Percentiles rank a stretch among this genome's conserved stretches.
Evolutionary conservation across 2,113 vertebrate species (phyloP).

Genomic region (Engystomops pustulosus): DNA sequence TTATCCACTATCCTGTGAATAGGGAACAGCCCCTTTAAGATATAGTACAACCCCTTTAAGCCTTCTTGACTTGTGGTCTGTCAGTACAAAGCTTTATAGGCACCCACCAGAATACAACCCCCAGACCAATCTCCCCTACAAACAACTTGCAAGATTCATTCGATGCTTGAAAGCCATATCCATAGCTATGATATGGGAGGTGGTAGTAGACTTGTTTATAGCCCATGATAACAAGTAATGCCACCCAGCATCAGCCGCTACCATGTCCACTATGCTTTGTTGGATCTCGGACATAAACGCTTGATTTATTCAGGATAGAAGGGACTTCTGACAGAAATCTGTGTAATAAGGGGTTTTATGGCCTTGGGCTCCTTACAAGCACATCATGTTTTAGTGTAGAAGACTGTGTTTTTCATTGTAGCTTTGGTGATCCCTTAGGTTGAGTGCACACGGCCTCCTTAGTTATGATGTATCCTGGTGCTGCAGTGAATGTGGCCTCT

Average conservation of each 20-base stretch:
- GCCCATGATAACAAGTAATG: not conserved
- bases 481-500: not conserved
- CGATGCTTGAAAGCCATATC: not conserved
- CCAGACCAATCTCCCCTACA: too few species aligned
- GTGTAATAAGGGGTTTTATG: not conserved
- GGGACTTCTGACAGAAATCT: not conserved
- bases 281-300: not conserved
- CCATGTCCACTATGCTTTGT: not conserved
- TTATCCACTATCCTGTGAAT: too few species aligned
- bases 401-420: not conserved
- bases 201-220: not conserved
- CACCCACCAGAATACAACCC: too few species aligned
- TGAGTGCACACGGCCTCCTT: not conserved
- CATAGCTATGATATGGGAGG: not conserved
- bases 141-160: too few species aligned
- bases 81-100: too few species aligned
- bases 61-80: too few species aligned
- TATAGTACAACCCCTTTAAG: too few species aligned
- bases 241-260: not conserved
- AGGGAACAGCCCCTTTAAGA: too few species aligned
- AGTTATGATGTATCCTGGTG: not conserved
- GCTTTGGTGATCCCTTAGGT: not conserved
- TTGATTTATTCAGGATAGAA: not conserved
- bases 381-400: not conserved
- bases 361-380: not conserved